Evolutionary conservation across 2,113 vertebrate genomes (phyloP).

Genomic region (Barnardius zonarius): DNA sequence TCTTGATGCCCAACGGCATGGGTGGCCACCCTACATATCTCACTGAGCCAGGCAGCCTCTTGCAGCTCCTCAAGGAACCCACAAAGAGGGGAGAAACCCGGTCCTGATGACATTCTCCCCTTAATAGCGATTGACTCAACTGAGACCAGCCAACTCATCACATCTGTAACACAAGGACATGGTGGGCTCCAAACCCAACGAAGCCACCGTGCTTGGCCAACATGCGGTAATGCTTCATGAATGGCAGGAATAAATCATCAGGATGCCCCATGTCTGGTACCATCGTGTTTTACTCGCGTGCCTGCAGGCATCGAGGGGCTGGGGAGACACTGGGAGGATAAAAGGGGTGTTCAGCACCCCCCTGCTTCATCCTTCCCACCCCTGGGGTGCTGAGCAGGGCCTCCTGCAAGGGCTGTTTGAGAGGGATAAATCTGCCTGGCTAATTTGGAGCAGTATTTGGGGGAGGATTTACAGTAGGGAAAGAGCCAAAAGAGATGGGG

Average conservation of each 20-base stretch:
- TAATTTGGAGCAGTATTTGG: neutral
- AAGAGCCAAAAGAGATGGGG: neutral
- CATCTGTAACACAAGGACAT: neutral
- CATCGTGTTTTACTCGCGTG: neutral
- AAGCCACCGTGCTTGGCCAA: fast-evolving
- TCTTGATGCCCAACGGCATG: neutral
- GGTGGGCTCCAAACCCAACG: neutral
- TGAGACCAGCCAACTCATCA: neutral
- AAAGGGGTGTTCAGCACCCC: neutral
- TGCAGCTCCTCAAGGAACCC: neutral
- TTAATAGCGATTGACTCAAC: neutral
- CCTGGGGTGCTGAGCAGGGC: fast-evolving
- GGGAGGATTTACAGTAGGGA: neutral
- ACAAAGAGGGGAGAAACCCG: neutral
- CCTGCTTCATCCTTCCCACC: neutral
- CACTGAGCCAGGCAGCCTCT: neutral
- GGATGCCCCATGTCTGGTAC: fast-evolving
- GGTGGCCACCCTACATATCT: neutral
- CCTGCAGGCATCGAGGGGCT: fast-evolving
- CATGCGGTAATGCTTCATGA: neutral
- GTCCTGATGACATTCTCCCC: neutral
- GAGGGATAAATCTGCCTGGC: neutral
- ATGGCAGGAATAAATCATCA: fast-evolving
- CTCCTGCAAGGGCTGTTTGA: neutral
- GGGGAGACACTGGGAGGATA: neutral